Base-by-base conservation (phyloP, 2,113 vertebrate species). In the Nyctereutes procyonoides region DNA sequence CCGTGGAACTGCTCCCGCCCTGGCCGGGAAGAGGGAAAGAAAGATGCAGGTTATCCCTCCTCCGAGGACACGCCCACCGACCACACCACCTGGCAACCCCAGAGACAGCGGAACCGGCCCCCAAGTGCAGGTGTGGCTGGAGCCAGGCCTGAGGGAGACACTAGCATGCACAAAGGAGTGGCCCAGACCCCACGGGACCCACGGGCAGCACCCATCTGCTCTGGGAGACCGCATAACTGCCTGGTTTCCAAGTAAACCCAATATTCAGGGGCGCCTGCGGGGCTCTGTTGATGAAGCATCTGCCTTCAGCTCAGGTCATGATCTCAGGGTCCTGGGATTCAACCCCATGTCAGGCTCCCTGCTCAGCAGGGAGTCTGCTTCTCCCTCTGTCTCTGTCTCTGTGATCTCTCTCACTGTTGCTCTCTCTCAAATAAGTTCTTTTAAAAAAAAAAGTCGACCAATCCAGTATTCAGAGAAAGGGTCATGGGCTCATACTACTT, bases 1-100 rank as follows among this genome's bases (percentile, higher is more conserved):
- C 99, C 99, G 0, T 99, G 99, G 96, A 99, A 99, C 98, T 99
- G 99, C 95, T 99, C 99, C 17, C 99, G 98, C 92, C 99, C 99
- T 99, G 98, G 92, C 63, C 96, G 79, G 97, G 97, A 84, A 97
- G 95, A 95, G 60, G 89, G 51, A 90, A 3, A 93, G 80, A 69
- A 0, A 89, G n/a, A 48, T 0, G 12, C 3, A 0, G 2, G 63
- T 93, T 43, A 71, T 2, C 11, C 14, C 88, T 73, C 0, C 35
- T 17, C 28, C 28, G 11, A 0, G 22, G 28, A 28, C 0, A 8
- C 1, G 0, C n/a, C 79, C 53, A 20, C n/a, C 2, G 9, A 69
- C 51, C 16, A 3, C 8, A 8, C 38, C n/a, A 15, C 9, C 0
- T 3, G 5, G 56, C 67, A 92, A 20, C 4, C 10, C n/a, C 2